Conservation (phyloP, 2,113 vertebrate species). For the Ardeotis arabs region DNA sequence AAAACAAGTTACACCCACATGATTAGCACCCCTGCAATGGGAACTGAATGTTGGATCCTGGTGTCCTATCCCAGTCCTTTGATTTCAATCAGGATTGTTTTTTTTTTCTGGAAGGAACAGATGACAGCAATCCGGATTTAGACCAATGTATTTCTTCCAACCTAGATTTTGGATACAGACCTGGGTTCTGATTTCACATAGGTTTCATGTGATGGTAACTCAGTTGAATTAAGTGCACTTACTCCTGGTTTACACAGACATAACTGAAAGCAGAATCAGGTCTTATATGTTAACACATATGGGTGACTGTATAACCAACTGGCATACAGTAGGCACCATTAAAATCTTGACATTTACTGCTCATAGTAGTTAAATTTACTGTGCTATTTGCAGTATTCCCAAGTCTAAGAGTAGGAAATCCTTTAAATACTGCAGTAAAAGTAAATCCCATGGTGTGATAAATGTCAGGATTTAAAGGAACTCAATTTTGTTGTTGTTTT, state of each 20-base stretch:
- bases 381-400: conserved; percentile 64
- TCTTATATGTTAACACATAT: not conserved
- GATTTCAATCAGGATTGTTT: not conserved
- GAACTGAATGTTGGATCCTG: not conserved
- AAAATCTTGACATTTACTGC: conserved; percentile 70
- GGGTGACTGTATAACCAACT: conserved; percentile 37
- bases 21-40: not conserved
- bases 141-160: not conserved
- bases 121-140: not conserved
- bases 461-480: conserved; percentile 62
- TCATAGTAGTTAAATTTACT: conserved; percentile 62
- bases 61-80: not conserved
- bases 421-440: conserved; percentile 69
- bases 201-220: not conserved
- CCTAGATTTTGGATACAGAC: not conserved
- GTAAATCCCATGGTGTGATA: conserved; percentile 64
- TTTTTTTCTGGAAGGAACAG: not conserved
- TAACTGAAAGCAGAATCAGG: not conserved
- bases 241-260: not conserved
- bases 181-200: not conserved
- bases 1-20: not conserved
- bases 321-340: conserved; percentile 52
- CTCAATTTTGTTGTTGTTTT: conserved; percentile 22
- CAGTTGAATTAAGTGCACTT: not conserved
- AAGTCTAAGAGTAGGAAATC: conserved; percentile 56